Evolutionary conservation across 2,888 invertebrate genomes (phyloP), one percentile per base, ranked within the genome.

Genomic region (Oligia strigilis): DNA sequence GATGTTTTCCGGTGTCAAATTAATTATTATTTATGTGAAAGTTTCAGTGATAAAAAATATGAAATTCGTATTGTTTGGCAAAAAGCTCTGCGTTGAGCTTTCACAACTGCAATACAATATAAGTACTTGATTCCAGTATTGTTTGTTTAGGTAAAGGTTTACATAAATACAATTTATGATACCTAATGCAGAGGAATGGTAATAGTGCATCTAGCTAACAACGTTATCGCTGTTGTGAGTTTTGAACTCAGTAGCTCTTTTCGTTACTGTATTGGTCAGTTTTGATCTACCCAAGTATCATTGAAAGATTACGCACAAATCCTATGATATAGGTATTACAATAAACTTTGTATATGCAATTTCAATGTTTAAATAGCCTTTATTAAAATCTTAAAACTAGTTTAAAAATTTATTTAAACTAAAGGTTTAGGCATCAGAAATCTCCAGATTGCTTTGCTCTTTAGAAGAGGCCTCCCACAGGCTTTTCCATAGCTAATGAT

Each of bases 1-100:
- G 14, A 72, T 78, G 80, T 67, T 79, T 82, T 87, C 87, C 81
- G 88, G 81, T 80, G 77, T 55, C 40, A 52, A 52, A 70, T 55
- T 71, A 75, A 75, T 74, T 65, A 72, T 49, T 70, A 75, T 76
- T 76, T 79, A 83, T 71, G 62, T 49, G 29, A 72, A 73, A 73
- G 65, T 69, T 43, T 29, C n/a, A 29, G n/a, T 62, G 23, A 65
- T 14, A 36, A 66, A 49, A 43, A 36, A 49, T 67, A 58, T 49
- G 9, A 55, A 46, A 81, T 0, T 60, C 11, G 0, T 65, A 52
- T 70, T 62, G 64, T 43, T 72, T 65, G 3, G 67, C 23, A 40
- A 65, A 72, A 86, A 78, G 72, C n/a, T 86, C 29, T 52, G 13
- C 14, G 23, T 73, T 5, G 29, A 60, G 60, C 52, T 55, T 67